phyloP scores from a whole-genome alignment of 2,888 invertebrate species.

The Microctonus hyperodae region DNA sequence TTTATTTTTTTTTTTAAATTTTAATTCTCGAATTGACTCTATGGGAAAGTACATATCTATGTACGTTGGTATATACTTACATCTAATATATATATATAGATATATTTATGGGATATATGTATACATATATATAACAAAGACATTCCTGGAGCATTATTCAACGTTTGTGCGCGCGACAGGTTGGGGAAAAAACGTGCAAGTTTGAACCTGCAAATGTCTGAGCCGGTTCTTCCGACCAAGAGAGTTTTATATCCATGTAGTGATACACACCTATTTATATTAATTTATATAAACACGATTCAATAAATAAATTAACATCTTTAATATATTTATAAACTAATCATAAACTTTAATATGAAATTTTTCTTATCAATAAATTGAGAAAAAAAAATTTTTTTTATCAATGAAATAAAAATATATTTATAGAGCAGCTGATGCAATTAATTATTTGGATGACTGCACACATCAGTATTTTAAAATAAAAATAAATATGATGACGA shows the following conservation, averaged over 20 bases:
- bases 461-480: too few relatives aligned
- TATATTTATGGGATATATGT: not conserved
- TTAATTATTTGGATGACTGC: too few relatives aligned
- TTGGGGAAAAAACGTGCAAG: conserved; percentile 17
- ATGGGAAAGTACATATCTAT: not conserved
- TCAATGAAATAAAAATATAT: not conserved
- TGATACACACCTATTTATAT: not conserved
- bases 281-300: not conserved
- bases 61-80: too few relatives aligned
- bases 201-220: not conserved
- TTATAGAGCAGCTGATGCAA: too few relatives aligned
- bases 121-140: conserved; percentile 41
- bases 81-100: not conserved
- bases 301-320: too few relatives aligned
- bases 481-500: too few relatives aligned
- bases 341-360: too few relatives aligned
- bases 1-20: conserved; percentile 10
- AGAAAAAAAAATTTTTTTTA: not conserved
- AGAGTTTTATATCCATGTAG: not conserved
- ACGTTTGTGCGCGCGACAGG: conserved; percentile 29
- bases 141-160: conserved; percentile 48
- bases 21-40: conserved; percentile 2
- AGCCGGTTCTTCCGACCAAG: not conserved
- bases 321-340: too few relatives aligned
- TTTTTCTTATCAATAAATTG: too few relatives aligned